Evolutionary conservation across 2,797 vertebrate species (phyloP), one percentile per base, ranked within the genome.

Genomic region (Sebastes reedi): DNA sequence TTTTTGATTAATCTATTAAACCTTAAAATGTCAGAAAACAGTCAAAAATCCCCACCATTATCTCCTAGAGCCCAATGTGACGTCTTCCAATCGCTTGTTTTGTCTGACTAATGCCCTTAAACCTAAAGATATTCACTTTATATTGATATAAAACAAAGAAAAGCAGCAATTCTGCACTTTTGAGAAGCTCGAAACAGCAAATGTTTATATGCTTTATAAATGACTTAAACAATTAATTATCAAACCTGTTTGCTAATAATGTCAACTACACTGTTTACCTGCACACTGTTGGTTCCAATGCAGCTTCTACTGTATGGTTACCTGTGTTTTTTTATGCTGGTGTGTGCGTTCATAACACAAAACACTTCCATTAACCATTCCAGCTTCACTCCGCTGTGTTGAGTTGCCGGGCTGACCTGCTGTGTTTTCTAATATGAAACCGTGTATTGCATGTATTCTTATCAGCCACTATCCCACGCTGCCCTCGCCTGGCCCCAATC

Each of bases 351-450:
- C 34, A 36, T 16, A 61, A 52, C 52, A 39, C 14, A 29, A 50
- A 75, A 70, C 69, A 52, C 39, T 79, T 75, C 62, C 30, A 65
- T 79, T 76, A 72, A 76, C 75, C 22, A 36, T 60, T 73, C 30
- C 78, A 76, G n/a, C 79, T 30, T 76, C 86, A 59, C 62, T 39
- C 24, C 8, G 20, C 69, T 71, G 46, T 39, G 59, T 67, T 75
- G 68, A 67, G 66, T 75, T 68, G 29, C 72, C 60, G 7, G 20
- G 24, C 22, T 64, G 67, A 75, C 93, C 90, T 70, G 75, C 89
- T 89, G 93, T 81, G 86, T 79, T 89, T 91, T 90, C 83, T 91
- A 90, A 93, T 91, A 83, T 88, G 60, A 88, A 91, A 77, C 42
- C 67, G 4, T 81, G 52, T 78, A 88, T 82, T 86, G 70, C 83